Evolutionary conservation across 2,113 vertebrate species (phyloP).

Genomic region (Corynorhinus townsendii): DNA sequence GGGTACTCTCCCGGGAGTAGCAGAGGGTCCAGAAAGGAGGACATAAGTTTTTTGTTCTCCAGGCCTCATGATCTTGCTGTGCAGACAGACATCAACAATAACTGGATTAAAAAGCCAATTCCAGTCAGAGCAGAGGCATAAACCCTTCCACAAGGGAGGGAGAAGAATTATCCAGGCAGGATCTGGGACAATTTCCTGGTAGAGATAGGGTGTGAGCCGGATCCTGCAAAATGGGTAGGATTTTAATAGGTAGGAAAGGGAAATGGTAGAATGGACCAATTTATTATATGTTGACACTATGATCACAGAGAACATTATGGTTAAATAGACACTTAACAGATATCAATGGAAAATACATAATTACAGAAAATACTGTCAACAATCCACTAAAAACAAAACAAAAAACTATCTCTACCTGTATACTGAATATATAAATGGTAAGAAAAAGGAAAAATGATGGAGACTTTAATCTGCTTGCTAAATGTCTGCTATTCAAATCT

Average conservation of each 20-base stretch:
- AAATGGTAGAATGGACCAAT: neutral
- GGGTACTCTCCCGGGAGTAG: neutral
- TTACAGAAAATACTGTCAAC: conserved; percentile 1
- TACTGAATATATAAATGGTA: neutral
- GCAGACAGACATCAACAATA: neutral
- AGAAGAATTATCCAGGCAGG: neutral
- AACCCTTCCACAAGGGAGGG: neutral
- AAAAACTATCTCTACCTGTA: neutral
- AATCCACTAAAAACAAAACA: neutral
- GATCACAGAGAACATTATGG: neutral
- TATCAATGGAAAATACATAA: neutral
- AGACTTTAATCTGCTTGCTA: conserved; percentile 5
- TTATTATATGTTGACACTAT: conserved; percentile 3
- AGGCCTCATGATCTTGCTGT: neutral
- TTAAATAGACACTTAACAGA: neutral
- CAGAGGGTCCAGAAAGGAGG: neutral
- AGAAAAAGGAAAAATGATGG: neutral
- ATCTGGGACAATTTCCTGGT: neutral
- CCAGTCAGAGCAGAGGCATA: neutral
- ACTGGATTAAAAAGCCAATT: neutral
- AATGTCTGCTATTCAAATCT: conserved; percentile 22
- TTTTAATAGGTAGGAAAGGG: neutral
- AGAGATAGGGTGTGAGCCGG: neutral
- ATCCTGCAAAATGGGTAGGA: neutral
- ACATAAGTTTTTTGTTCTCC: neutral